Conservation (phyloP, 2,113 vertebrate genomes). For the Tetrax tetrax region DNA sequence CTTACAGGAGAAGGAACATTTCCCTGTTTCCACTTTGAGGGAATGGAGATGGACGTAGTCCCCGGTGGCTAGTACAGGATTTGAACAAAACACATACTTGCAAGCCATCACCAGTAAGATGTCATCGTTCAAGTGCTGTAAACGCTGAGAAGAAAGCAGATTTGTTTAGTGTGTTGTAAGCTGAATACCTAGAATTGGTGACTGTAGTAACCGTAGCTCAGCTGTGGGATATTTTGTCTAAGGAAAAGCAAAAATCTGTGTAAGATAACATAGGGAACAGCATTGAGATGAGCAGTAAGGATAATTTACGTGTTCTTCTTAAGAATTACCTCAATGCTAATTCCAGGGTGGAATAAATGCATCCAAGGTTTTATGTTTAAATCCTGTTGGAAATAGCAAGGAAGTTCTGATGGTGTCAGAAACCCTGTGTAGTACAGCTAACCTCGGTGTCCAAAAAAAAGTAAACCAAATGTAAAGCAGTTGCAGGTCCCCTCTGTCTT, state of each 20-base stretch:
- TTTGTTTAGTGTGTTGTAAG: not conserved
- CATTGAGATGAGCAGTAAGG: not conserved
- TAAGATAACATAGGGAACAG: not conserved
- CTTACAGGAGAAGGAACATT: not conserved
- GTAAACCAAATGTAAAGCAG: not conserved
- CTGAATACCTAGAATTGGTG: not conserved
- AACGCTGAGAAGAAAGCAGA: not conserved
- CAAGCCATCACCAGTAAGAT: not conserved
- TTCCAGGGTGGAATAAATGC: not conserved
- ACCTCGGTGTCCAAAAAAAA: not conserved
- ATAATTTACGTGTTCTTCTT: not conserved
- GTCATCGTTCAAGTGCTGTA: not conserved
- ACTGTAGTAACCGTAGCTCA: not conserved
- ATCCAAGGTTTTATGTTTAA: not conserved
- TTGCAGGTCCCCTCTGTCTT: not conserved
- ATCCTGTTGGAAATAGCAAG: not conserved
- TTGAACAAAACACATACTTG: not conserved
- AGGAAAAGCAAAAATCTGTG: not conserved
- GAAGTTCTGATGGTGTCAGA: not conserved
- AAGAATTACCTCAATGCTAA: not conserved
- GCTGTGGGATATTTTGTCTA: not conserved
- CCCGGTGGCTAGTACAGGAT: not conserved
- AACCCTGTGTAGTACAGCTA: not conserved
- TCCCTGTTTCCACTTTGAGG: not conserved
- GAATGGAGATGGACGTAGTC: not conserved